Conservation (phyloP, 2,113 vertebrate genomes). For the Willisornis vidua region DNA sequence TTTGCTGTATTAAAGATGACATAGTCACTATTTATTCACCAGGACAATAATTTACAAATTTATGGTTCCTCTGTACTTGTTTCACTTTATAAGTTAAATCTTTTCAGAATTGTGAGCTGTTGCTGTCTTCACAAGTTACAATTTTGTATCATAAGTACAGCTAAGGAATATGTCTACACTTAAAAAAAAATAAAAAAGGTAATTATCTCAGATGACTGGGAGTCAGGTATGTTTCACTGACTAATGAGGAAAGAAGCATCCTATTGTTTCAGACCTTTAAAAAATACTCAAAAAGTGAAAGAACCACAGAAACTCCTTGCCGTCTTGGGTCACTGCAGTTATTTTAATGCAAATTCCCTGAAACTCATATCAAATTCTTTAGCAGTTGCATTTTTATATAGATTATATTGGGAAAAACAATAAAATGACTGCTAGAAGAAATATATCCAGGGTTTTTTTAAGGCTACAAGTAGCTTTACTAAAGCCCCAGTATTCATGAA, state of each 20-base stretch:
- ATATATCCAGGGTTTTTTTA: not conserved
- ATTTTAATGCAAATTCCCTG: not conserved
- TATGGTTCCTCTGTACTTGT: not conserved
- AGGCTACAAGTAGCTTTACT: not conserved
- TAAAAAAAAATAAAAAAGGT: not conserved
- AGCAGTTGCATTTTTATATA: not conserved
- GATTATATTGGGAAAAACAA: not conserved
- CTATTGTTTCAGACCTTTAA: not conserved
- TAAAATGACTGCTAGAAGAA: not conserved
- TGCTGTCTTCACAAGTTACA: not conserved
- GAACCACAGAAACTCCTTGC: not conserved
- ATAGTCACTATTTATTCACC: not conserved
- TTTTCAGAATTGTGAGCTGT: not conserved
- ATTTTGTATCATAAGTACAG: not conserved
- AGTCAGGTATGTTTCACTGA: not conserved
- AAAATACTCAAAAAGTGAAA: not conserved
- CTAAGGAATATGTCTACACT: not conserved
- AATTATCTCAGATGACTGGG: not conserved
- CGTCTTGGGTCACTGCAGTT: not conserved
- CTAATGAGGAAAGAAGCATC: not conserved
- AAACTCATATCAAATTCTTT: not conserved
- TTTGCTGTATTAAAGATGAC: not conserved
- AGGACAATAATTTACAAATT: not conserved
- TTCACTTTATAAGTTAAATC: not conserved
- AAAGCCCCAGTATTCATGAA: not conserved